Base-by-base conservation (phyloP, 2,113 vertebrate genomes). In the Okapia johnstoni region DNA sequence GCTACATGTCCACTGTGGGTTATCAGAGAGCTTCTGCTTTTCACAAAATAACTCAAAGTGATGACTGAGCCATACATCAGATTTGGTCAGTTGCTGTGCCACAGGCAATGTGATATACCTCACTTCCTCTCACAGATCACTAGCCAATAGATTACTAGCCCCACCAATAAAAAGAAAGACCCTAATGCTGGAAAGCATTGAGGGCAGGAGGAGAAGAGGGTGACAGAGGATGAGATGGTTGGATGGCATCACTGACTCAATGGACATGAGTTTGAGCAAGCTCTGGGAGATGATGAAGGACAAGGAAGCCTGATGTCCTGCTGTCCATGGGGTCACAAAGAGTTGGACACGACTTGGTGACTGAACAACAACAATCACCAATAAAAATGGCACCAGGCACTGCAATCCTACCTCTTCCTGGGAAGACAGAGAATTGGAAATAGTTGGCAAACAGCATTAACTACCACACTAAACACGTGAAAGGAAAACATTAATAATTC, bases 401-500 rank as follows among this genome's bases (percentile, higher is more conserved):
- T 15, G 14, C 10, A 94, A 58, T 81, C 30, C 4, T 85, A 43
- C 48, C 33, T 81, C 81, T 4, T 66, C 40, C 58, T 36, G 6
- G 48, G 40, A 92, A 95, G 52, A 26, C 46, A 80, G 23, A 95
- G 48, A 86, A 13, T 57, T 85, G 30, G 48, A 93, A 95, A 89
- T 48, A 46, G 33, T 85, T 54, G 58, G 16, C 30, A 93, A 86
- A 95, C 0, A 52, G 5, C 19, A 83, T 81, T 80, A 36, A 88
- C 17, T 63, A 73, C 17, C 80, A 93, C 17, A 46, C 23, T 57
- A 85, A 87, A 21, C 8, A 73, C 36, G 9, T 79, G 3, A 89
- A 98, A 95, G 33, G 84, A 88, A 80, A 90, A 87, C 58, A 92
- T 58, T 48, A 93, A 73, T 15, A 90, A 36, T 87, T 92, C 63